A percentile compares a stretch with the other conserved stretches of the same genome.
phyloP scores from a whole-genome alignment of 2,888 invertebrate genomes.

The Metopia argyrocephala region DNA sequence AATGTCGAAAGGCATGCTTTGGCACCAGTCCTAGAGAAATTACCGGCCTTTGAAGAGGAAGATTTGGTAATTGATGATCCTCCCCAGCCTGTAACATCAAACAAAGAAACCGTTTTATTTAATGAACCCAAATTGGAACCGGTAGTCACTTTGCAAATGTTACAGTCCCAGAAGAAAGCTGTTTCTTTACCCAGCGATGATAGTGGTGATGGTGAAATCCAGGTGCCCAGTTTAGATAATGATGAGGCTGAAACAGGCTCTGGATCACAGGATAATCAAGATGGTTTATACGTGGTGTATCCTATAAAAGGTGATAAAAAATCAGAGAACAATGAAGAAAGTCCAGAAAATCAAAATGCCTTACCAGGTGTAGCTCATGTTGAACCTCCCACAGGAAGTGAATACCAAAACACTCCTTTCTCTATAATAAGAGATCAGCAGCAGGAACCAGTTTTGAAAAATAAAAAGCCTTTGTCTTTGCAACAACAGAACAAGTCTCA shows the following conservation, averaged over 20 bases:
- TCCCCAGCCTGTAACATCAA: constrained; percentile 77
- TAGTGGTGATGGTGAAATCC: constrained; percentile 71
- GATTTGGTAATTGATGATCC: constrained; percentile 79
- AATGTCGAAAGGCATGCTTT: constrained; percentile 55
- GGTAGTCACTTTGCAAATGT: constrained; percentile 85
- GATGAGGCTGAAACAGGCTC: constrained; percentile 56
- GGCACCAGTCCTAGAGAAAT: constrained; percentile 65
- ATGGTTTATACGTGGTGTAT: constrained; percentile 72
- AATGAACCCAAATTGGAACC: constrained; percentile 78
- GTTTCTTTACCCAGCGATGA: constrained; percentile 73
- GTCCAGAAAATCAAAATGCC: constrained; percentile 65
- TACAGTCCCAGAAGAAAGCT: constrained; percentile 80
- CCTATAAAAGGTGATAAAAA: constrained; percentile 65
- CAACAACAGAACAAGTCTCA: constrained; percentile 69
- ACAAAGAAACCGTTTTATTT: constrained; percentile 67
- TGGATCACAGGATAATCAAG: constrained; percentile 58
- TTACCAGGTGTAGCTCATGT: constrained; percentile 66
- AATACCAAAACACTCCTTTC: constrained; percentile 78
- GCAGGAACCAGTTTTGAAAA: constrained; percentile 79
- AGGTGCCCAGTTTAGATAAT: constrained; percentile 69
- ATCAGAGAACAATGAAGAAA: constrained; percentile 38
- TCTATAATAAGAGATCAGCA: constrained; percentile 78
- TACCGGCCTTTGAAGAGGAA: constrained; percentile 76
- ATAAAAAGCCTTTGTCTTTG: constrained; percentile 75
- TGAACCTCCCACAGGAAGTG: constrained; percentile 71